Base-by-base conservation (phyloP, 2,113 vertebrate species). In the Podarcis cretensis region DNA sequence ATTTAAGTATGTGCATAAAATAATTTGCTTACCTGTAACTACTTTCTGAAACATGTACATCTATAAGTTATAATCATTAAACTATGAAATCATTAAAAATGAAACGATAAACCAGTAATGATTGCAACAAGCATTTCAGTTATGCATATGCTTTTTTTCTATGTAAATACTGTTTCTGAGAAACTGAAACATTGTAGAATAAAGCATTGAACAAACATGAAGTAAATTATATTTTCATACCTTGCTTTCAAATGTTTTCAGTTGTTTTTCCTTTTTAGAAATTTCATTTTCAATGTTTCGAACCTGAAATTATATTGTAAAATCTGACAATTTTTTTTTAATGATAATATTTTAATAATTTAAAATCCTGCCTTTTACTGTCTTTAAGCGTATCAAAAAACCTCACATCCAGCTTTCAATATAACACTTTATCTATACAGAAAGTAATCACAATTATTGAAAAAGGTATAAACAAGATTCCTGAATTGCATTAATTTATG, bases 231-330 rank as follows among this genome's bases (percentile, higher is more conserved):
- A 74, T 87, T 40, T 91, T 87, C 69, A 66, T 94, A 98, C 97
- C 97, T 98, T 98, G 92, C 96, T 96, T 96, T 98, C 98, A 87
- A 98, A 76, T 89, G 95, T 92, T 97, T 97, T 98, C 87, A 98
- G 90, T 59, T 96, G 95, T 89, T 97, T 98, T 91, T 98, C 97
- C 94, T 98, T 98, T 95, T 95, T 97, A 86, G 91, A 92, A 27
- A 98, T 92, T 96, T 98, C 94, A 89, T 92, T 95, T 95, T 97
- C 96, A 94, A 96, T 93, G 87, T 66, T 91, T 94, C 97, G 95
- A 91, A 86, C 92, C 98, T 98, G 93, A 63, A 96, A 92, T 94
- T 35, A 92, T 6, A 94, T 86, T 83, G 57, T 74, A 87, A 57
- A 87, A 40, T 71, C 37, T 82, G 68, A 57, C 63, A 75, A n/a